These are phyloP conservation scores for Trichonephila clavata DNA, from an alignment of 1,140 invertebrate species.

Conservation along the genomic window DNA sequence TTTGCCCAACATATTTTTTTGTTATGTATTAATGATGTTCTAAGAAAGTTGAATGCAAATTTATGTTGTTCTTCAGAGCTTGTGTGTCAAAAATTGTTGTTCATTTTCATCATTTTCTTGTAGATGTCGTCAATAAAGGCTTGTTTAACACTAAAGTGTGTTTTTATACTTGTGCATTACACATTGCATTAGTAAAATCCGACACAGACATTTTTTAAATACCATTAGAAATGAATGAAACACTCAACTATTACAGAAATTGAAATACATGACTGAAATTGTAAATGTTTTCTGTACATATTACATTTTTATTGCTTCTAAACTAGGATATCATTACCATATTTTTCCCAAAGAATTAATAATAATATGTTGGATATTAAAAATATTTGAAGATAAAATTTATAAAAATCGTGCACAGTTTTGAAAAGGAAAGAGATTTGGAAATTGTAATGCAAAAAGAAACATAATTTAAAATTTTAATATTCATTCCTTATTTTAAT, in stretches of 20 bases:
- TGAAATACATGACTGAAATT: background rate
- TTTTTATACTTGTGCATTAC: slow-evolving; percentile 41
- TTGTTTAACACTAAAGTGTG: slow-evolving; percentile 72
- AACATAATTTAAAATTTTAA: background rate
- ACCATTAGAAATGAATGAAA: background rate
- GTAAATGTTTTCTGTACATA: no score
- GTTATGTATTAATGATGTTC: slow-evolving; percentile 18
- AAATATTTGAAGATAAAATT: background rate
- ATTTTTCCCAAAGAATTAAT: no score
- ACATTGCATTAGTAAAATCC: background rate
- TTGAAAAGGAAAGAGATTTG: slow-evolving; percentile 15
- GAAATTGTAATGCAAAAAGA: background rate
- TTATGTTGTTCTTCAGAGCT: slow-evolving; percentile 64
- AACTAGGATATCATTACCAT: no score
- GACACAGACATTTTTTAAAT: slow-evolving; percentile 34
- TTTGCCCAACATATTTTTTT: slow-evolving; percentile 21
- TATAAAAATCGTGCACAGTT: background rate
- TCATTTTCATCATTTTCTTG: slow-evolving; percentile 33
- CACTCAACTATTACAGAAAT: background rate
- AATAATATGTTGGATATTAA: background rate
- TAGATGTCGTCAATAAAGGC: slow-evolving; percentile 71
- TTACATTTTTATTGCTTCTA: no score
- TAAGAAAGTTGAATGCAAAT: slow-evolving; percentile 41
- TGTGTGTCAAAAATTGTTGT: slow-evolving; percentile 70
- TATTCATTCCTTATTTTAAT: background rate